Evolutionary conservation across 2,113 vertebrate species (phyloP), one percentile per base, ranked within the genome.

Genomic region (Gnathonemus echidnorhynchus): DNA sequence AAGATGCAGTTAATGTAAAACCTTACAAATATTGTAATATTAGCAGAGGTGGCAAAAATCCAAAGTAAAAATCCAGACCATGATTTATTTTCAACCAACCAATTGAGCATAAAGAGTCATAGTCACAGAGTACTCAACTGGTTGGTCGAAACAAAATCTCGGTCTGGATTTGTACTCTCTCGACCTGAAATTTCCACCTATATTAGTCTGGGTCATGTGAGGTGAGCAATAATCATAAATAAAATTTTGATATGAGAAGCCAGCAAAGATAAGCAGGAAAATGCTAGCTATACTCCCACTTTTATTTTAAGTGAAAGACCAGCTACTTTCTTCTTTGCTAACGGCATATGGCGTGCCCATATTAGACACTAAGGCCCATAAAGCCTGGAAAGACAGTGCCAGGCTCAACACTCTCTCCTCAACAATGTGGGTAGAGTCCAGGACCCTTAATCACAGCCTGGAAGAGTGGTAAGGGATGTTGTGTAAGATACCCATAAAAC

Each of bases 401-500:
- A 77, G 27, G 31, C 31, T 77, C 70, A 15, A 87, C 49, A 35
- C 13, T 24, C 7, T 35, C 11, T 35, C 27, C 50, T 24, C 11
- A 31, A 53, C 49, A 87, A 87, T 53, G 85, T 27, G n/a, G 45
- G 42, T 42, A 46, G 85, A 86, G 6, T 52, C 85, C 45, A 86
- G 85, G 85, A 35, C n/a, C n/a, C n/a, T 53, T 87, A 48, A 86
- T 84, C 46, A 86, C 85, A 49, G 45, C 48, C 48, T 49, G 85
- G 48, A 86, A 24, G 85, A 49, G 85, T 50, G 46, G 48, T 27
- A 48, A 27, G 84, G 77, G 48, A 49, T 49, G 19, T 86, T 86
- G 85, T 86, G 85, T 86, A 86, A 50, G 45, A 27, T 39, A 49
- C 80, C 80, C 85, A 86, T 86, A 86, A 86, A 86, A 31, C 85